Conservation (phyloP, 1,140 invertebrate genomes). For the Mesaphorura yosii region DNA sequence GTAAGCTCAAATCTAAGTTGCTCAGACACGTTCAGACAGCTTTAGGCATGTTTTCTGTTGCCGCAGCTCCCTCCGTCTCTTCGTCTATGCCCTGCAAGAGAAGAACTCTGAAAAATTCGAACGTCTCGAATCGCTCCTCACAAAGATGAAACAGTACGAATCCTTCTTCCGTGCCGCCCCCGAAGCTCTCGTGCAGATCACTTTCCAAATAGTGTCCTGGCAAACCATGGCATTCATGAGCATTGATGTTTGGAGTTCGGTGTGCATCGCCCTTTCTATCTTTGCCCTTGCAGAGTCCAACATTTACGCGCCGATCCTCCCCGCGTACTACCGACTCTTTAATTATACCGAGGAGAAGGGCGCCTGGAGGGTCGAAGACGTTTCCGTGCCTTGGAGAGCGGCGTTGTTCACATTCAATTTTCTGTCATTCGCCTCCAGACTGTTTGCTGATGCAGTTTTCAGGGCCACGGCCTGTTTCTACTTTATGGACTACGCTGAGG, state of each 20-base stretch:
- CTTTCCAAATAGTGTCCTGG: slow-evolving; percentile 12
- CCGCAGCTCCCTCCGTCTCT: slow-evolving; percentile 2
- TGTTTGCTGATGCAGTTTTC: background rate
- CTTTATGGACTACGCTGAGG: background rate
- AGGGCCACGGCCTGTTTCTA: background rate
- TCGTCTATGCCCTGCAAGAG: slow-evolving; percentile 7
- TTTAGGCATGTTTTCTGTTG: background rate
- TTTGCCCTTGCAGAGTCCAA: slow-evolving; percentile 18
- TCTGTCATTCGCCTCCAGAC: slow-evolving; percentile 4
- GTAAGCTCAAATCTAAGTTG: slow-evolving; percentile 7
- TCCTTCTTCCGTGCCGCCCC: slow-evolving; percentile 19
- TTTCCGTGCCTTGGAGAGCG: slow-evolving; percentile 2
- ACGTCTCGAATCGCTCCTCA: slow-evolving; percentile 16
- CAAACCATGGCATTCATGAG: background rate
- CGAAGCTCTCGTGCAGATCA: slow-evolving; percentile 17
- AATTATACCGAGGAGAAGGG: background rate
- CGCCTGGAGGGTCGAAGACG: slow-evolving; percentile 14
- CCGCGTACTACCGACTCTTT: slow-evolving; percentile 16
- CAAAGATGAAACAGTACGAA: slow-evolving; percentile 20
- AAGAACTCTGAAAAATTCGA: slow-evolving; percentile 15
- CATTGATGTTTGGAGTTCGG: slow-evolving; percentile 13
- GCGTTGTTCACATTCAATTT: slow-evolving; percentile 14
- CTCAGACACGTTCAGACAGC: background rate
- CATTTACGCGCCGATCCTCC: background rate
- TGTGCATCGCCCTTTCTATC: slow-evolving; percentile 10